Evolutionary conservation across 1,140 invertebrate species (phyloP).

Genomic region (Mycetomoellerius zeteki): DNA sequence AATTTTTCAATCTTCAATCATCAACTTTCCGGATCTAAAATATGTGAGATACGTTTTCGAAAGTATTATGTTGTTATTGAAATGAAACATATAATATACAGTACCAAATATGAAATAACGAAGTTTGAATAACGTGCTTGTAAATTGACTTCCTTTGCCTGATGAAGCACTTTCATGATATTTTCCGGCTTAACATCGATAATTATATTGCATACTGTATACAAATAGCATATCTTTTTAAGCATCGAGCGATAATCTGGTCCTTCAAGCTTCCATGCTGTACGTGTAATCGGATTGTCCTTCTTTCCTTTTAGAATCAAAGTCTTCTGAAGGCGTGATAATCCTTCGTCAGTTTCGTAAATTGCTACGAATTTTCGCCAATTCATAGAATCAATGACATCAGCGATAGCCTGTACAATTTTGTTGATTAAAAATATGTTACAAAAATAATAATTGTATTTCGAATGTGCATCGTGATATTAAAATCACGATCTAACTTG

Average conservation of each 20-base stretch:
- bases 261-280: conserved; percentile 88
- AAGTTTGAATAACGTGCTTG: conserved; percentile 91
- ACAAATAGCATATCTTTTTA: conserved; percentile 91
- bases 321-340: conserved; percentile 94
- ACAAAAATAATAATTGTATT: conserved; percentile 10
- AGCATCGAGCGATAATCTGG: conserved; percentile 91
- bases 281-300: conserved; percentile 87
- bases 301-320: conserved; percentile 90
- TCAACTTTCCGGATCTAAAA: neutral
- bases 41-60: neutral
- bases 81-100: too few relatives aligned
- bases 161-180: conserved; percentile 90
- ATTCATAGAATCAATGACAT: conserved; percentile 91
- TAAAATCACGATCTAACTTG: neutral
- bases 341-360: conserved; percentile 93
- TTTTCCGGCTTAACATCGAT: conserved; percentile 92
- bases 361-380: conserved; percentile 94
- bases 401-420: conserved; percentile 88
- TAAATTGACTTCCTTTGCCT: conserved; percentile 94
- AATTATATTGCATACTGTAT: conserved; percentile 92
- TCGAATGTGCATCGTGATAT: neutral
- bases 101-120: conserved; percentile 88
- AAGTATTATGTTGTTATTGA: neutral
- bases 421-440: neutral
- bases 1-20: neutral